Conservation (phyloP, 2,888 invertebrate species). For the Amorpha juglandis region DNA sequence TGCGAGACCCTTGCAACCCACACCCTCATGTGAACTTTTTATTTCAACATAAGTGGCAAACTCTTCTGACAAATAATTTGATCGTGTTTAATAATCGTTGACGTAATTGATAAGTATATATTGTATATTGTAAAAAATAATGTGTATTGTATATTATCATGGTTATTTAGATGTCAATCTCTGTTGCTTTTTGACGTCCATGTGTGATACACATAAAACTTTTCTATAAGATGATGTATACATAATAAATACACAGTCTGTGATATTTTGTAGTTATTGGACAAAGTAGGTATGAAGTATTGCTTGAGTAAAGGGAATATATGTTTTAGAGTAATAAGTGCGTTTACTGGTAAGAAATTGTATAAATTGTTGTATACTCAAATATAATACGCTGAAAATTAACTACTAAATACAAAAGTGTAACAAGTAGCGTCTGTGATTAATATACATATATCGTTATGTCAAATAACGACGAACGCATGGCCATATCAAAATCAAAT, state of each 20-base stretch:
- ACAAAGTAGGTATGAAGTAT: slow-evolving; percentile 80
- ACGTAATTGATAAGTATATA: slow-evolving; percentile 59
- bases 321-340: slow-evolving; percentile 79
- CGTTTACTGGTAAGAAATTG: slow-evolving; percentile 77
- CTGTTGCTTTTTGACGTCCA: slow-evolving; percentile 81
- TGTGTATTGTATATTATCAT: slow-evolving; percentile 63
- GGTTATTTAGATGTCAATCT: slow-evolving; percentile 78
- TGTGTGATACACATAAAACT: slow-evolving; percentile 81
- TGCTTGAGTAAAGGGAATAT: slow-evolving; percentile 80
- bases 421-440: slow-evolving; percentile 79
- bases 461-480: slow-evolving; percentile 69
- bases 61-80: slow-evolving; percentile 76
- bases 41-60: slow-evolving; percentile 64
- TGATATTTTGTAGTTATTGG: slow-evolving; percentile 85
- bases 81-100: slow-evolving; percentile 69
- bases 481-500: slow-evolving; percentile 81
- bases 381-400: slow-evolving; percentile 63
- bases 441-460: slow-evolving; percentile 79
- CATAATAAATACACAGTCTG: slow-evolving; percentile 84
- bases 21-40: slow-evolving; percentile 33
- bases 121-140: slow-evolving; percentile 62
- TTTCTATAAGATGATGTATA: slow-evolving; percentile 84
- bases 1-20: slow-evolving; percentile 19
- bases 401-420: slow-evolving; percentile 64
- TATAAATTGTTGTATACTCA: slow-evolving; percentile 73